phyloP scores from a whole-genome alignment of 37 sponge, comb jelly and placozoan genomes.

The Corticium candelabrum region DNA sequence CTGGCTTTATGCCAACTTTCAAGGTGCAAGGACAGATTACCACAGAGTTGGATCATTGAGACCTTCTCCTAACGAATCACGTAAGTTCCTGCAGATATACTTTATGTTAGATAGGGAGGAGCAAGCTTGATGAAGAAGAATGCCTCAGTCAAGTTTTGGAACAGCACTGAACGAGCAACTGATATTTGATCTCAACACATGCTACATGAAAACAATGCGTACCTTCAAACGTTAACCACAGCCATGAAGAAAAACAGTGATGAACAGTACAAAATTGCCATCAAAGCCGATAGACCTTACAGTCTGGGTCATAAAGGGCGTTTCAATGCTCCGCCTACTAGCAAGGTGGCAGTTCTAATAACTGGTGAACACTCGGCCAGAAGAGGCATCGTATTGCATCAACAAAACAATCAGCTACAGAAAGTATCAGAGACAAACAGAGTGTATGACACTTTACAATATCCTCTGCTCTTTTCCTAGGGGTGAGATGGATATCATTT shows the following conservation, averaged over 20 bases:
- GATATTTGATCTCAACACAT: conserved; percentile 19
- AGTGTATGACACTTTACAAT: conserved; percentile 17
- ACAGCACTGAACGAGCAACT: conserved; percentile 3
- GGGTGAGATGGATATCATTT: conserved; percentile 24
- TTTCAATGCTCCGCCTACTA: conserved; percentile 26
- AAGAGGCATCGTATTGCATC: conserved; percentile 19
- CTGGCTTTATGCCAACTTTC: conserved; percentile 30
- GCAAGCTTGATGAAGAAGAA: background rate
- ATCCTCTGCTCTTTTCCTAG: conserved; percentile 18
- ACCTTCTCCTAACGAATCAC: conserved; percentile 24
- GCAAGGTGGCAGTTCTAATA: conserved; percentile 15
- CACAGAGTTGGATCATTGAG: conserved; percentile 23
- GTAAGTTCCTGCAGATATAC: conserved; percentile 28
- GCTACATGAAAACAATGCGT: conserved; percentile 3
- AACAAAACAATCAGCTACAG: background rate
- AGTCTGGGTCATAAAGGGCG: conserved; percentile 11
- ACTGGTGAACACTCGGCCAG: conserved; percentile 15
- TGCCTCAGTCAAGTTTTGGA: background rate
- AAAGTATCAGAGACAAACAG: conserved; percentile 25
- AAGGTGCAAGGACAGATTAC: conserved; percentile 35
- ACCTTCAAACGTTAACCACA: conserved; percentile 11
- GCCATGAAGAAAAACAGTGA: conserved; percentile 5
- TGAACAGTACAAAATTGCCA: conserved; percentile 14
- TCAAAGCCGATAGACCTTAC: conserved; percentile 11
- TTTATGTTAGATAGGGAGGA: conserved; percentile 12